Base-by-base conservation (phyloP, 1,140 invertebrate genomes). In the Hermatobates lingyangjiaoensis region DNA sequence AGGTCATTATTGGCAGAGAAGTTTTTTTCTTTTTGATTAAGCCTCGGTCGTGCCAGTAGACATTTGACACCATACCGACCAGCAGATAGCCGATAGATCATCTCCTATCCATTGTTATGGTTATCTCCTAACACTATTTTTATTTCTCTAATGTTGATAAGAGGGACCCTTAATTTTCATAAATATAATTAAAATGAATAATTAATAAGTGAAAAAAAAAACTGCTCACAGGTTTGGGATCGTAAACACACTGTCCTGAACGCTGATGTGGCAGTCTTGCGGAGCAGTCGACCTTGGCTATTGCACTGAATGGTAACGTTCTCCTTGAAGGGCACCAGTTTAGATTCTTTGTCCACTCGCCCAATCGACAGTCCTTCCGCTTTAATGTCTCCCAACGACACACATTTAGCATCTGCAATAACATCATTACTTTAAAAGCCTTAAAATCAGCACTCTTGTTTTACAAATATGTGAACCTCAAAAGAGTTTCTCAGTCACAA, bases 191-290 rank as follows among this genome's bases (percentile, higher is more conserved):
- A 34, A 34, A 34, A 34, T 34, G 28, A 34, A 7, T 7, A 7
- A 44, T 21, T 44, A 44, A 44, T 7, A 12, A 5, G 15, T 28
- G 23, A 51, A 51, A 7, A 48, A 47, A 47, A 56, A 55, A 66
- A n/a, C n/a, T n/a, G n/a, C 66, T 70, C 67, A 76, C 80, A 25
- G 79, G 79, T 68, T 87, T 87, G 0, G 91, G 90, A 72, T 95
- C 88, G 63, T 92, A 96, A 23, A 93, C 89, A 67, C 92, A 96
- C 64, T 96, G 89, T n/a, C 51, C 92, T 76, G 64, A 93, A 91
- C 12, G 71, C 68, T 1, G 88, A 77, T 10, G 86, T 81, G 2
- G 81, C 76, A 14, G 87, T 89, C 56, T 81, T 79, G 51, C 84
- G 69, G 5, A 91, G 64, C 39, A 81, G 77, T 50, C 82, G 74